phyloP scores from a whole-genome alignment of 1,140 invertebrate species.

The Odontomachus brunneus region DNA sequence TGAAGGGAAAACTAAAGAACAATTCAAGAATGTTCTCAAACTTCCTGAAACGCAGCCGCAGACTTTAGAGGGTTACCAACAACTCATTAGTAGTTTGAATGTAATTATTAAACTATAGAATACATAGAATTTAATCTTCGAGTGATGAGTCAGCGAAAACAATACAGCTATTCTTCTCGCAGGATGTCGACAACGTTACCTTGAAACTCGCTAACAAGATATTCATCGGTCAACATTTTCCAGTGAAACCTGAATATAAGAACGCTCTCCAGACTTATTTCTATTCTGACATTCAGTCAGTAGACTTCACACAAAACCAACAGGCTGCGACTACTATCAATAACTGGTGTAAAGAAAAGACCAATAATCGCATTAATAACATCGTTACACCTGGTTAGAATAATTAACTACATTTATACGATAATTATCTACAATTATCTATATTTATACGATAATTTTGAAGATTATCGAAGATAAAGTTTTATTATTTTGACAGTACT shows the following conservation, averaged over 20 bases:
- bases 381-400: slow-evolving; percentile 84
- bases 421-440: too few species aligned
- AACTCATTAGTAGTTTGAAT: slow-evolving; percentile 74
- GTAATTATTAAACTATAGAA: slow-evolving; percentile 65
- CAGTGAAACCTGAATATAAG: slow-evolving; percentile 70
- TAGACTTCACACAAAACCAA: slow-evolving; percentile 80
- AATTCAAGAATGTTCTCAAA: slow-evolving; percentile 74
- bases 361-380: slow-evolving; percentile 86
- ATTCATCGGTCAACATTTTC: slow-evolving; percentile 65
- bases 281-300: slow-evolving; percentile 59
- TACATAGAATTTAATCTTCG: not conserved
- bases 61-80: slow-evolving; percentile 64
- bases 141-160: not conserved
- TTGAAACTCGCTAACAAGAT: slow-evolving; percentile 79
- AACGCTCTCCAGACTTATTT: slow-evolving; percentile 70
- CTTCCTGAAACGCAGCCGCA: slow-evolving; percentile 69
- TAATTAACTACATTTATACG: slow-evolving; percentile 8
- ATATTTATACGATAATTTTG: not conserved
- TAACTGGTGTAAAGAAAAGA: slow-evolving; percentile 85
- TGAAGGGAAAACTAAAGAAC: slow-evolving; percentile 70
- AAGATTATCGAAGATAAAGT: not conserved
- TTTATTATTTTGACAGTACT: too few species aligned
- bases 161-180: slow-evolving; percentile 32
- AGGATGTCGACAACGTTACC: slow-evolving; percentile 77
- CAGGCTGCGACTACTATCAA: slow-evolving; percentile 85